Conservation (phyloP, 30 jellyfish, hydroid and myxozoan species). For the Turritopsis rubra region DNA sequence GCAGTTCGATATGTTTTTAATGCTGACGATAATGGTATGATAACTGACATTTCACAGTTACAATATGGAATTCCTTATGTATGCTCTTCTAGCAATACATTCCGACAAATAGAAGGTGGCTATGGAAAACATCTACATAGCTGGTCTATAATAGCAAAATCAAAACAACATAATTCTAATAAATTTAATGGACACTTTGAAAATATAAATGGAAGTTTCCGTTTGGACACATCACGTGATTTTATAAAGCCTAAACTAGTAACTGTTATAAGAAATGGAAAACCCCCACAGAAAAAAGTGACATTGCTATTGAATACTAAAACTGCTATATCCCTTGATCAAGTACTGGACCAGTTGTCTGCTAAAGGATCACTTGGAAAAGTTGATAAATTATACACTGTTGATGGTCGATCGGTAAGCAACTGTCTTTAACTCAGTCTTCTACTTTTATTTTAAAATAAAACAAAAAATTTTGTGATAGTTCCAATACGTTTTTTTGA, state of each 20-base stretch:
- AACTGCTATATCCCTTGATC: slow-evolving; percentile 91
- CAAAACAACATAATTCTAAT: slow-evolving; percentile 11
- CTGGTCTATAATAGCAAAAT: slow-evolving; percentile 61
- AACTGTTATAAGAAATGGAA: slow-evolving; percentile 89
- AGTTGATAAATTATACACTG: slow-evolving; percentile 79
- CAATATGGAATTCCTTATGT: slow-evolving; percentile 92
- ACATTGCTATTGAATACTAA: slow-evolving; percentile 73
- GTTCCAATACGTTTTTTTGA: neutral
- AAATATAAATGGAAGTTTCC: slow-evolving; percentile 1
- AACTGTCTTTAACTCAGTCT: neutral
- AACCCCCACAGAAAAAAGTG: slow-evolving; percentile 93
- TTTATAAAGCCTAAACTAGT: slow-evolving; percentile 88
- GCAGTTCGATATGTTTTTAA: slow-evolving; percentile 88
- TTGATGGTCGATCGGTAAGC: slow-evolving; percentile 79
- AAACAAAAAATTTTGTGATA: neutral
- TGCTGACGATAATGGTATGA: slow-evolving; percentile 83
- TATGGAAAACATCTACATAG: slow-evolving; percentile 64
- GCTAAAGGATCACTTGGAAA: slow-evolving; percentile 94
- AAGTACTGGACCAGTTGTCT: slow-evolving; percentile 84
- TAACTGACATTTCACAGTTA: slow-evolving; percentile 83
- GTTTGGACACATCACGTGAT: slow-evolving; percentile 39
- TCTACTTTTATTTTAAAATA: neutral
- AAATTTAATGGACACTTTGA: neutral
- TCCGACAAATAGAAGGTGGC: slow-evolving; percentile 86
- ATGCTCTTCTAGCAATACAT: slow-evolving; percentile 80